Base-by-base conservation (phyloP, 2,797 vertebrate species). In the Sebastolobus altivelis region DNA sequence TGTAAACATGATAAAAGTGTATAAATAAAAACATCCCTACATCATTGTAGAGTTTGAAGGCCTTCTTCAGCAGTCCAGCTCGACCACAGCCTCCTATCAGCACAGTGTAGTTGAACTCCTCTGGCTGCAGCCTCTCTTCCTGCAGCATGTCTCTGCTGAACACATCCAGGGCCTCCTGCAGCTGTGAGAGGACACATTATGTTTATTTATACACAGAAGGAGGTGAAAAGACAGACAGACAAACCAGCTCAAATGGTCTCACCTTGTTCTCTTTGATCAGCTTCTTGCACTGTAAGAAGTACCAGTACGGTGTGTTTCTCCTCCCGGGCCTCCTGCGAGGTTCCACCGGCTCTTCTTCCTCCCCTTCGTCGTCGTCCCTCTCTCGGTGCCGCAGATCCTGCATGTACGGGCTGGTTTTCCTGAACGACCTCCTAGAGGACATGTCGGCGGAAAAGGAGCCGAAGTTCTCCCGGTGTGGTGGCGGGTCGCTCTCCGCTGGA, bases 11-110 rank as follows among this genome's bases (percentile, higher is more conserved):
- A 38, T 35, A 2, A 12, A 33, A 14, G 27, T 22, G 2, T 9
- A 4, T 27, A 4, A 37, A 55, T 43, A 12, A 70, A 70, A 14
- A 37, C 0, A 1, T 40, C 58, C 90, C 9, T 94, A 99, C 98
- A 0, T 99, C 96, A 1, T 97, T 98, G 87, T 98, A 99, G 68
- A 99, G 97, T 81, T 58, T 93, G 93, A 99, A 99, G n/a, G 99
- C 97, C 86, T 96, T 97, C 77, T 97, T 98, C 70, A 98, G 80
- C 0, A 97, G 97, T 75, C 98, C 98, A 0, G 87, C 97, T 29
- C 98, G 96, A 27, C 97, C 98, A 0, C 97, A 99, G 85, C 97
- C 99, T 0, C 99, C 99, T 0, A 99, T 99, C 35, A 99, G 94
- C 66, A 99, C 89, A 0, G 97, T 96, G 94, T 98, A 99, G 93